Percentiles rank a stretch among this genome's conserved stretches.
These are phyloP conservation scores for Enteromius trimaculatus DNA, from an alignment of 2,797 vertebrate genomes.

Conservation along the genomic window DNA sequence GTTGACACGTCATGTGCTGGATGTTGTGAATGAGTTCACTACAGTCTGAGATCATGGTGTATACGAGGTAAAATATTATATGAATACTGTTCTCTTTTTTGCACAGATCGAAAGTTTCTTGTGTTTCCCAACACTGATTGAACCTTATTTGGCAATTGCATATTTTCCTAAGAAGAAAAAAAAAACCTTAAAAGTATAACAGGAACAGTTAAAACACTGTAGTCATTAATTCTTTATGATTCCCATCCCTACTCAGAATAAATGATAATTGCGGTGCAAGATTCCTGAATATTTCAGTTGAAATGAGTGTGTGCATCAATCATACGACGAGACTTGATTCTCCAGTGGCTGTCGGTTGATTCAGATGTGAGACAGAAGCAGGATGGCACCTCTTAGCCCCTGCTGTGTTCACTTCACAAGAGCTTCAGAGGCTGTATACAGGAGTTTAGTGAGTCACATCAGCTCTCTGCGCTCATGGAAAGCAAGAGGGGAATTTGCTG, in stretches of 20 bases:
- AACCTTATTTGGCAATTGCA: neutral
- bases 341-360: neutral
- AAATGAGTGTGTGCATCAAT: neutral
- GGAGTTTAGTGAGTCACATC: neutral
- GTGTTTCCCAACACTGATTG: neutral
- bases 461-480: neutral
- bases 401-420: slow-evolving; percentile 24
- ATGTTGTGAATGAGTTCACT: too few species aligned
- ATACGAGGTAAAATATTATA: too few species aligned
- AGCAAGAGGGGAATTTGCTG: neutral
- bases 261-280: neutral
- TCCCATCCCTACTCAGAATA: neutral
- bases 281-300: neutral
- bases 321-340: neutral
- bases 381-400: slow-evolving; percentile 18
- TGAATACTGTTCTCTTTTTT: too few species aligned
- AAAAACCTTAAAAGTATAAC: neutral
- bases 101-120: too few species aligned
- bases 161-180: neutral
- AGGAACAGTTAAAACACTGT: neutral
- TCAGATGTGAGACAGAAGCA: slow-evolving; percentile 8
- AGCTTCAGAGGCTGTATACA: slow-evolving; percentile 9
- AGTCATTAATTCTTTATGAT: neutral
- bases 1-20: too few species aligned
- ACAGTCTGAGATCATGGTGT: too few species aligned